These are phyloP conservation scores for Mylabris phalerata DNA, from an alignment of 1,140 invertebrate genomes.

Conservation along the genomic window DNA sequence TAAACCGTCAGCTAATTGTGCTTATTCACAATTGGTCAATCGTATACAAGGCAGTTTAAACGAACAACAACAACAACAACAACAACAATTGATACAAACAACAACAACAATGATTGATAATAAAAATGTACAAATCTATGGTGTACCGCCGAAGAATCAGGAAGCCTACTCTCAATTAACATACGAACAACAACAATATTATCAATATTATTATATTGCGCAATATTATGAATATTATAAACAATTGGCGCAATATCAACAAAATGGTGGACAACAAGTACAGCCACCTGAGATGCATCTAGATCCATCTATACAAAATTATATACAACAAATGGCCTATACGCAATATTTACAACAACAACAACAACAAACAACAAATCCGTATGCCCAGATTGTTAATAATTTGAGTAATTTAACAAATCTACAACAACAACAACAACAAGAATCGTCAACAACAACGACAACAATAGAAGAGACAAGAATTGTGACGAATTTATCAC, in stretches of 20 bases:
- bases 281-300: constrained; percentile 23
- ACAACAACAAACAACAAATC: constrained; percentile 28
- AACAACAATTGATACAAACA: not conserved
- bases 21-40: constrained; percentile 76
- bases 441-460: not conserved
- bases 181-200: constrained; percentile 36
- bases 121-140: not conserved
- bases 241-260: constrained; percentile 32
- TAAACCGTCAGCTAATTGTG: constrained; percentile 64
- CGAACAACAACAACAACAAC: constrained; percentile 20
- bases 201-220: constrained; percentile 36
- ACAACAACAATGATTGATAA: not conserved
- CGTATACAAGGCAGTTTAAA: constrained; percentile 65
- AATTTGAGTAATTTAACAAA: constrained; percentile 29
- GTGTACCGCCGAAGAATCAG: not conserved
- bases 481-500: not conserved
- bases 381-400: constrained; percentile 37
- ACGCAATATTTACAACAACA: constrained; percentile 23
- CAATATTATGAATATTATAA: constrained; percentile 41
- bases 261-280: constrained; percentile 10
- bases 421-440: constrained; percentile 20
- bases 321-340: constrained; percentile 35
- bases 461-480: not conserved
- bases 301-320: constrained; percentile 29
- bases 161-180: constrained; percentile 20